phyloP scores from a whole-genome alignment of 2,797 vertebrate genomes.

The Trachops cirrhosus region DNA sequence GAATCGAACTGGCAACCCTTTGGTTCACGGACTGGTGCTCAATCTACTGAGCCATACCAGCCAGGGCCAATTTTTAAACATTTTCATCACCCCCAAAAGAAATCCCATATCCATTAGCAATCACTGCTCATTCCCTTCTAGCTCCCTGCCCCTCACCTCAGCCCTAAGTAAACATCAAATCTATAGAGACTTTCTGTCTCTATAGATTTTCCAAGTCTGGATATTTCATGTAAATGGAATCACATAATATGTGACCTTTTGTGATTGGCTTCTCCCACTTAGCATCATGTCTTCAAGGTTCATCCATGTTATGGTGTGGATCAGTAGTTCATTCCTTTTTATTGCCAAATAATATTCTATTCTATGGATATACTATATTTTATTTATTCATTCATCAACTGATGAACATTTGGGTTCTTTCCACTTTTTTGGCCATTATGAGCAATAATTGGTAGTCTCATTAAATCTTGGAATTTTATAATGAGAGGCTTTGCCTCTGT shows the following conservation, averaged over 20 bases:
- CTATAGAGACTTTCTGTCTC: too few species aligned
- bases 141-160: too few species aligned
- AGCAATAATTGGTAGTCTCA: background rate
- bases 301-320: background rate
- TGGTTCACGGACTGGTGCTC: too few species aligned
- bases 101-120: too few species aligned
- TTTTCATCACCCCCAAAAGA: too few species aligned
- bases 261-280: background rate
- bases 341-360: background rate
- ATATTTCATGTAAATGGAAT: too few species aligned
- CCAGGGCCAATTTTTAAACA: too few species aligned
- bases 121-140: too few species aligned
- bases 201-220: too few species aligned
- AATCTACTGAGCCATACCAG: too few species aligned
- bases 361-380: background rate
- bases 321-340: background rate
- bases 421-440: background rate
- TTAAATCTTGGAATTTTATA: slow-evolving; percentile 9
- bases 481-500: background rate
- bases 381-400: background rate
- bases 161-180: too few species aligned
- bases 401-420: background rate
- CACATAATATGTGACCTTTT: background rate
- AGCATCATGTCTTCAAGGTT: background rate
- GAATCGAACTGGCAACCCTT: too few species aligned